Evolutionary conservation across 2,113 vertebrate species (phyloP).

Genomic region (Clarias gariepinus): DNA sequence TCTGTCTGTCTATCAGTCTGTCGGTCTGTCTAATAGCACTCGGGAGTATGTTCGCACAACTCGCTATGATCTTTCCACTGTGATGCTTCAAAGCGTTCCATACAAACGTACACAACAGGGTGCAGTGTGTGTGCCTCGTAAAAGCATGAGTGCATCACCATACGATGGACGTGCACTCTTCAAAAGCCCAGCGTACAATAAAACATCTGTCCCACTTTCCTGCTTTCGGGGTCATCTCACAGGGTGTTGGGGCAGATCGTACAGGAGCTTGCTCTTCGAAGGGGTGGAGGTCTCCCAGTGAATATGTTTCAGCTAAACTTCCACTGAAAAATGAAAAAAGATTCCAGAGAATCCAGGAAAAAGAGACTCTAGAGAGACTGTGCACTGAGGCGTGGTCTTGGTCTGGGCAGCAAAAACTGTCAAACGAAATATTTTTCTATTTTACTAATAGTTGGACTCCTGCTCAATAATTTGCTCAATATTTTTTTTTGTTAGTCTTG

Average conservation of each 20-base stretch:
- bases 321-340: not conserved
- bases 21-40: not conserved
- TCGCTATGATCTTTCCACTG: not conserved
- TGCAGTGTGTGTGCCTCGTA: conserved; percentile 21
- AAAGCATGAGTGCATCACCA: conserved; percentile 24
- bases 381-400: not conserved
- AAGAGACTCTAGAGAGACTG: not conserved
- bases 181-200: conserved; percentile 16
- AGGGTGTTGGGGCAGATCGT: not conserved
- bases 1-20: not conserved
- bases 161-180: conserved; percentile 13
- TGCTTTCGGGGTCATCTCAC: not conserved
- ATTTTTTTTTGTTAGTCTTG: no score
- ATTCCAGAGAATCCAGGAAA: not conserved
- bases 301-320: not conserved
- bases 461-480: no score
- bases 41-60: conserved; percentile 14
- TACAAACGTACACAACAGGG: conserved; percentile 20
- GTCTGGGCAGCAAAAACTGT: not conserved
- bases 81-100: conserved; percentile 11
- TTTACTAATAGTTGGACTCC: no score
- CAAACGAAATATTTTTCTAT: no score
- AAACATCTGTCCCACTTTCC: conserved; percentile 30
- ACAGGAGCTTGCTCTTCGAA: not conserved
- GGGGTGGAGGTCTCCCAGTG: not conserved